These are phyloP conservation scores for Coecobrya sp. DNA, from an alignment of 2,888 invertebrate genomes.

Conservation along the genomic window DNA sequence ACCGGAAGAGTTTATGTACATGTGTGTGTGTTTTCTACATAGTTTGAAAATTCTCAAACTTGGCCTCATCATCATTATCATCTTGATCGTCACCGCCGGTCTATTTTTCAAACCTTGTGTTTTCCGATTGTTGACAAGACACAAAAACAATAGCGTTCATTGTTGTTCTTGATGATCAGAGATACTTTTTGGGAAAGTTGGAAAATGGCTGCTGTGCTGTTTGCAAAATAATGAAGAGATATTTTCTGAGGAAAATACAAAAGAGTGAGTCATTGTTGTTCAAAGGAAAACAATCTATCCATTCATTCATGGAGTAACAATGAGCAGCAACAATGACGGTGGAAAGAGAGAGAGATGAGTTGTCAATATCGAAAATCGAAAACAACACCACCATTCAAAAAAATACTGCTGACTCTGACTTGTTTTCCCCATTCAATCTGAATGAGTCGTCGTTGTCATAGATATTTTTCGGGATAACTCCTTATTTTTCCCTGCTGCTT, in stretches of 20 bases:
- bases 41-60: neutral
- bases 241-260: neutral
- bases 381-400: neutral
- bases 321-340: neutral
- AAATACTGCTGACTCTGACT: too few relatives aligned
- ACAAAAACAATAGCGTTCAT: neutral
- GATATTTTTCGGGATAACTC: too few relatives aligned
- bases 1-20: slow-evolving; percentile 39
- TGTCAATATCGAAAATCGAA: neutral
- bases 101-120: neutral
- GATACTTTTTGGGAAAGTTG: slow-evolving; percentile 12
- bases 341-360: neutral
- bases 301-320: neutral
- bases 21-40: too few relatives aligned
- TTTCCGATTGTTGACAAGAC: neutral
- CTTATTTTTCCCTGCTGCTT: too few relatives aligned
- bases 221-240: neutral
- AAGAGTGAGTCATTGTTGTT: slow-evolving; percentile 52
- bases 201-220: neutral
- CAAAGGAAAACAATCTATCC: neutral
- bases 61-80: neutral
- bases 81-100: neutral
- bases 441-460: too few relatives aligned
- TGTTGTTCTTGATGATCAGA: neutral
- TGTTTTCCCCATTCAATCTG: too few relatives aligned